Evolutionary conservation across 2,797 vertebrate species (phyloP), one percentile per base, ranked within the genome.

Genomic region (Halcyon chelicuti): DNA sequence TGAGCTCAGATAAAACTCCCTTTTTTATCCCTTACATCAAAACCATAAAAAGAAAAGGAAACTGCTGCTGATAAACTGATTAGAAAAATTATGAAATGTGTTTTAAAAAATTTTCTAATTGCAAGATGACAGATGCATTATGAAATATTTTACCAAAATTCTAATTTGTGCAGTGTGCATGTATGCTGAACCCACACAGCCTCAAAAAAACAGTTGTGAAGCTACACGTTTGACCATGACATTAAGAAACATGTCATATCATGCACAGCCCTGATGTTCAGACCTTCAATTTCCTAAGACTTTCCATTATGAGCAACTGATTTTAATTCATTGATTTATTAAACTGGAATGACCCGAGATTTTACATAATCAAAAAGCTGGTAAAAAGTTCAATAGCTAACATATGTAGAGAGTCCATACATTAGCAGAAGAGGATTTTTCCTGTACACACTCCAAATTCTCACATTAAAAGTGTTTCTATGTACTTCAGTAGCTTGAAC

Each of bases 161-260:
- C 23, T 58, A 15, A 77, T 67, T 37, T 3, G 3, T 58, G n/a
- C 2, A 1, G 57, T 7, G 4, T 25, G 31, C 0, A 0, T 40
- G 28, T 47, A 1, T 15, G 46, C 22, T 91, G 73, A 68, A 55
- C 7, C 9, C 46, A 74, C 42, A 74, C 6, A 58, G 39, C 8
- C 35, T 61, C 46, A 55, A 52, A 58, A 58, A 76, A 4, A 7
- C n/a, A 80, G n/a, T 52, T 46, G 22, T 16, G 51, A 86, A 85
- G 46, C 28, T 67, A 39, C 3, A 25, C 2, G 20, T 63, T 54
- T 51, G 29, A 26, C 33, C 65, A 31, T 18, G 5, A 60, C 10
- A 3, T 73, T n/a, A 67, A 21, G 35, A 51, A 82, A 79, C 8
- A 77, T 44, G 18, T 33, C 31, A n/a, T 10, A 78, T 39, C 28